phyloP scores from a whole-genome alignment of 2,113 vertebrate species.

The Pedetes capensis region DNA sequence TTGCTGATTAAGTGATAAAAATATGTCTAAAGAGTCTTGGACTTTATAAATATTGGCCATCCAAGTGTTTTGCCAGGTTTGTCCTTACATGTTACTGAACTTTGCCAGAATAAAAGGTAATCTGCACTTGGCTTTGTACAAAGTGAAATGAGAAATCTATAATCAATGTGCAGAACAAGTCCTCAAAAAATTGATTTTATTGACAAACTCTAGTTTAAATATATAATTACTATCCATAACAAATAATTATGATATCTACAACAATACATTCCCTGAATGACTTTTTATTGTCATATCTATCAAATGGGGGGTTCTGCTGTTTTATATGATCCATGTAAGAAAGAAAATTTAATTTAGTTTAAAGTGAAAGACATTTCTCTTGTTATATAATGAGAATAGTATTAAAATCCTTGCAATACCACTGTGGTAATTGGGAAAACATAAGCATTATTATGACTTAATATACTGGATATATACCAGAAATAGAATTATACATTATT shows the following conservation, averaged over 20 bases:
- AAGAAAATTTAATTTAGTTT: not conserved
- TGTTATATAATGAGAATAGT: not conserved
- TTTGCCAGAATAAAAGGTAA: not conserved
- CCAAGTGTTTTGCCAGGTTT: not conserved
- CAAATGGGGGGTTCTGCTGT: not conserved
- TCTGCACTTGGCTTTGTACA: not conserved
- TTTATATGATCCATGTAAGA: not conserved
- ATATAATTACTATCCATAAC: not conserved
- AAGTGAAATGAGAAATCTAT: not conserved
- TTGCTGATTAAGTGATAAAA: constrained; percentile 7
- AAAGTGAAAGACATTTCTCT: not conserved
- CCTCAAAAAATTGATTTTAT: not conserved
- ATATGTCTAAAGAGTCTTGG: not conserved
- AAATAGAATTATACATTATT: not conserved
- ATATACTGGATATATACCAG: not conserved
- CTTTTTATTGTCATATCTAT: not conserved
- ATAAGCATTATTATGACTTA: not conserved
- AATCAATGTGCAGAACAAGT: not conserved
- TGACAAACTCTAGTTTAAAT: not conserved
- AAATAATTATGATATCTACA: not conserved
- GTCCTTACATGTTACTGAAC: not conserved
- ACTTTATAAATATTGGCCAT: not conserved
- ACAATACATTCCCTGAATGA: not conserved
- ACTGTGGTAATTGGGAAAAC: not conserved
- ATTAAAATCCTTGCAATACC: not conserved